Evolutionary conservation across 2,888 invertebrate species (phyloP), one percentile per base, ranked within the genome.

Genomic region (Zelleria hepariella): DNA sequence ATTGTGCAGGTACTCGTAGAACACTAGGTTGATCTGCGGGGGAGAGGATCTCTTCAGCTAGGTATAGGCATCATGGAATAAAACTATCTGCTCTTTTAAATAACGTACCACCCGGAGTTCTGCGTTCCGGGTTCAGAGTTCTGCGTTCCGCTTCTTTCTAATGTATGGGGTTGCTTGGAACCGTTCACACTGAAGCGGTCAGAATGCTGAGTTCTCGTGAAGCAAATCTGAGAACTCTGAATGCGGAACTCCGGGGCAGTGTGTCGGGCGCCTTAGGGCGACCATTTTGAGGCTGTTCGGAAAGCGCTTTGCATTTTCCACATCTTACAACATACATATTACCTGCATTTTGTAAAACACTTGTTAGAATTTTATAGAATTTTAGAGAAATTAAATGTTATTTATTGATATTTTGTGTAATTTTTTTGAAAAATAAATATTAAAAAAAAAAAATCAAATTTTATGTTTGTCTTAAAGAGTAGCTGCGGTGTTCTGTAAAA

Each of bases 1-100:
- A 58, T 72, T 73, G 62, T 72, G 71, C 0, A 72, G 64, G 52
- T 59, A 72, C 62, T 75, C 68, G 59, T 63, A 64, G 48, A 72
- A 68, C n/a, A 67, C 23, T 4, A 68, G 6, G 58, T 69, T 62
- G 0, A 64, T 0, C 71, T 72, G n/a, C n/a, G n/a, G 62, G 5
- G 64, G 66, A 55, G 23, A 23, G 49, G 15, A 10, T 53, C 5
- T 53, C 4, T 26, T 8, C 20, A 51, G 20, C 8, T 18, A 2
- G 18, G 8, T 51, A 8, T 2, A 21, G 51, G 18, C 20, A 5
- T 49, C 8, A 49, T 10, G 6, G 6, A 5, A 49, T 6, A n/a
- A 5, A 5, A 49, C 49, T n/a, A n/a, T 10, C 5, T 10, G 5
- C 8, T 5, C 5, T 32, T 10, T 32, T 7, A 32, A 10, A 5